Conservation (phyloP, 2,888 invertebrate species). For the Mongoloraphidia duomilia region DNA sequence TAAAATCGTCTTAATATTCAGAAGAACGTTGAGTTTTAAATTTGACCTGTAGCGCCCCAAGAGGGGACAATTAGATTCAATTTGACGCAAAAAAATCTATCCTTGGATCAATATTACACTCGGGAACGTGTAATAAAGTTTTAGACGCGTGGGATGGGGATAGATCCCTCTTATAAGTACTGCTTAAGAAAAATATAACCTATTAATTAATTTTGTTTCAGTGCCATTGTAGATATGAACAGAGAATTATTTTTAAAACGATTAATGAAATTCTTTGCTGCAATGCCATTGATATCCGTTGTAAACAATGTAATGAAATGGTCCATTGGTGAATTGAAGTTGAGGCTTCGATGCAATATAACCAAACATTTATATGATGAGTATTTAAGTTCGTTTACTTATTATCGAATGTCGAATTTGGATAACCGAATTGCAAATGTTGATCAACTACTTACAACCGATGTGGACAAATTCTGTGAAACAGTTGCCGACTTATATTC, state of each 20-base stretch:
- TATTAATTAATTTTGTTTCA: slow-evolving; percentile 30
- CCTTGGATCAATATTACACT: too few relatives aligned
- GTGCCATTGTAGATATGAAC: slow-evolving; percentile 86
- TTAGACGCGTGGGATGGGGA: too few relatives aligned
- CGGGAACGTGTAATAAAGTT: too few relatives aligned
- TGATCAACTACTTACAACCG: slow-evolving; percentile 89
- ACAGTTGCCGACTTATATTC: slow-evolving; percentile 91
- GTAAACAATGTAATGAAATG: slow-evolving; percentile 91
- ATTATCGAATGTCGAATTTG: slow-evolving; percentile 91
- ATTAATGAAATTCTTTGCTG: slow-evolving; percentile 61
- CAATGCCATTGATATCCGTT: slow-evolving; percentile 82
- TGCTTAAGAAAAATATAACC: too few relatives aligned
- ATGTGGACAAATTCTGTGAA: slow-evolving; percentile 95
- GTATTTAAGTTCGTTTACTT: slow-evolving; percentile 92
- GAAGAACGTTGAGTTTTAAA: too few relatives aligned
- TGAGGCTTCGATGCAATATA: slow-evolving; percentile 78
- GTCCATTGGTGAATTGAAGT: slow-evolving; percentile 85
- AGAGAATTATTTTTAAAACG: slow-evolving; percentile 57
- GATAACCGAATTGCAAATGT: slow-evolving; percentile 92
- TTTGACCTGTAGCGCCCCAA: too few relatives aligned
- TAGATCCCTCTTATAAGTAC: too few relatives aligned
- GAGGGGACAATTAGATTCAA: too few relatives aligned
- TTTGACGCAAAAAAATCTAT: too few relatives aligned
- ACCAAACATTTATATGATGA: slow-evolving; percentile 77
- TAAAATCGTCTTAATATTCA: too few relatives aligned